A percentile compares a stretch with the other conserved stretches of the same genome.
Evolutionary conservation across 2,797 vertebrate genomes (phyloP).

Genomic region (Ambastaia sidthimunki): DNA sequence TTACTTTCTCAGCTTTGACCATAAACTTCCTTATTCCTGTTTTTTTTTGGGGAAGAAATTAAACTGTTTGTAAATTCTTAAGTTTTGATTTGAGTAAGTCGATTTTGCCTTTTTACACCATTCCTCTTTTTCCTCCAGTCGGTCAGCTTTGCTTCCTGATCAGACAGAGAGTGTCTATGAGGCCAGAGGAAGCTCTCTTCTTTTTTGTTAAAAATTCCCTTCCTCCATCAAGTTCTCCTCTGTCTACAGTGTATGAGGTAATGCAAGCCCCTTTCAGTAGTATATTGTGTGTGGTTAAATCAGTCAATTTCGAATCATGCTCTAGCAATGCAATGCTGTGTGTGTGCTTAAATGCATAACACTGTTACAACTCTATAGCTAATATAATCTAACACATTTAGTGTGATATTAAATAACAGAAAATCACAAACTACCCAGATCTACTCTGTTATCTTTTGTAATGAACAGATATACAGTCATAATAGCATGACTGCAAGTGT

Average conservation of each 20-base stretch:
- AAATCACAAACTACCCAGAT: too few species aligned
- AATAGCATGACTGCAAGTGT: too few species aligned
- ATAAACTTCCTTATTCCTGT: not conserved
- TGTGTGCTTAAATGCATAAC: too few species aligned
- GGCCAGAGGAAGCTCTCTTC: conserved; percentile 96
- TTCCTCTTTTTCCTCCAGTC: conserved; percentile 73
- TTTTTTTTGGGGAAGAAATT: conserved; percentile 20
- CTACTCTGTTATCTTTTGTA: too few species aligned
- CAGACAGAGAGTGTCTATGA: conserved; percentile 93
- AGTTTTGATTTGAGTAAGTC: conserved; percentile 5
- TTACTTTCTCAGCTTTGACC: not conserved
- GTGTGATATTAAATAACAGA: too few species aligned
- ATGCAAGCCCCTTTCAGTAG: not conserved
- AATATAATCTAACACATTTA: too few species aligned
- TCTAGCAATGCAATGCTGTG: too few species aligned
- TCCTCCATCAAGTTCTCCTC: conserved; percentile 94
- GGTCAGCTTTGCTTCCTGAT: conserved; percentile 98
- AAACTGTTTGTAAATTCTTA: not conserved
- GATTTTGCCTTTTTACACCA: not conserved
- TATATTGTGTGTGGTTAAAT: too few species aligned
- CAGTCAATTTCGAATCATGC: too few species aligned
- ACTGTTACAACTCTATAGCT: too few species aligned
- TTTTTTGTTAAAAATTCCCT: conserved; percentile 98
- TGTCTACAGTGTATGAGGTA: conserved; percentile 96
- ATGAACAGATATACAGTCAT: too few species aligned